A percentile compares a stretch with the other conserved stretches of the same genome.
Conservation (phyloP, 2,888 invertebrate genomes). For the Leptinotarsa rubiginosa region DNA sequence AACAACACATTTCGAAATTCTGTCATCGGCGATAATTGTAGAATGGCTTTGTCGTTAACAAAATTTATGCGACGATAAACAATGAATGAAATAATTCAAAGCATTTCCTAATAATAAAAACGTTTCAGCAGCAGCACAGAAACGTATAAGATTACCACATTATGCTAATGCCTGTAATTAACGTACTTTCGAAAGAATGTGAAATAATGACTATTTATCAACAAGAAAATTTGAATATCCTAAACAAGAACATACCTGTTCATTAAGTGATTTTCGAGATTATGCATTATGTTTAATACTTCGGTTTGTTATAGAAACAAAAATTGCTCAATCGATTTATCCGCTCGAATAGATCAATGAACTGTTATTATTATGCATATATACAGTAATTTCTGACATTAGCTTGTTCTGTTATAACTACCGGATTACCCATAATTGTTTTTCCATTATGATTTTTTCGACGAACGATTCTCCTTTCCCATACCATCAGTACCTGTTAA, state of each 20-base stretch:
- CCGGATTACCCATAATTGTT: conserved; percentile 1
- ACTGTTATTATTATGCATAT: conserved; percentile 3
- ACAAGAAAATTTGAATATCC: conserved; percentile 14
- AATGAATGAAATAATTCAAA: conserved; percentile 25
- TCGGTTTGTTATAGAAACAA: conserved; percentile 17
- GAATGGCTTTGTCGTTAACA: background rate
- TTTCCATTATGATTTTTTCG: background rate
- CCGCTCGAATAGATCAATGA: conserved; percentile 8
- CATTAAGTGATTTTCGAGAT: conserved; percentile 14
- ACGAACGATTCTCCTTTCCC: background rate
- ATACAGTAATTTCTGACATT: background rate
- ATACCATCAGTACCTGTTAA: background rate
- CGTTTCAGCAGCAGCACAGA: conserved; percentile 16
- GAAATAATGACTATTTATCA: conserved; percentile 26
- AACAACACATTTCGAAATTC: conserved; percentile 2
- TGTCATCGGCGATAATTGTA: background rate
- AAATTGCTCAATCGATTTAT: conserved; percentile 18
- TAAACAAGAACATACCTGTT: conserved; percentile 19
- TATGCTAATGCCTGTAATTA: conserved; percentile 36
- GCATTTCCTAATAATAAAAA: conserved; percentile 33
- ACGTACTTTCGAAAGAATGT: conserved; percentile 34
- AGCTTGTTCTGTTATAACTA: background rate
- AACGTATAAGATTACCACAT: conserved; percentile 28
- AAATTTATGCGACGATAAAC: conserved; percentile 14
- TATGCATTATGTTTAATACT: background rate